Evolutionary conservation across 2,113 vertebrate genomes (phyloP), one percentile per base, ranked within the genome.

Genomic region (Panurus biarmicus): DNA sequence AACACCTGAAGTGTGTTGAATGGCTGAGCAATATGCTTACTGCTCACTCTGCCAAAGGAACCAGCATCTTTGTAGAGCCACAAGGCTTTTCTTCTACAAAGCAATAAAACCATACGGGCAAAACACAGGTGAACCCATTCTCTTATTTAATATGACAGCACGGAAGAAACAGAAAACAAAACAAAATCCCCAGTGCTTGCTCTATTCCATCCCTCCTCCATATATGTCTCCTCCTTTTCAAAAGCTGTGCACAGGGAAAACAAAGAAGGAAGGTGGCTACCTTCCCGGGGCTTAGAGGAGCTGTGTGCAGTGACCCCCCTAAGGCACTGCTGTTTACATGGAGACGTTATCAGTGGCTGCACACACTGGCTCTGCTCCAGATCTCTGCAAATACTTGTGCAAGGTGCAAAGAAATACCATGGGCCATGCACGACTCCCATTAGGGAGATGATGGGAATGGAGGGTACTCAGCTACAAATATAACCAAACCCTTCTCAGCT

Each of bases 121-220:
- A 86, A 90, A 88, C 40, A 64, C 0, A 0, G 7, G 33, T 61
- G 23, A 92, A 83, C 14, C 86, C 31, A 48, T 93, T 80, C 16
- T 56, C 61, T 57, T 65, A 31, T 75, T 89, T 85, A 64, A 60
- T 35, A 53, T 51, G 54, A 50, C 75, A 90, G 45, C 62, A 83
- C 35, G 35, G 70, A 91, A 93, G 48, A 91, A 91, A 75, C 7
- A 54, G 67, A 80, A 94, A 94, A 83, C 23, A 42, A 53, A 89
- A 84, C 35, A 85, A 81, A 89, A 72, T 45, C 42, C n/a, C 40
- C 31, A 71, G 1, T 20, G 47, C 67, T 31, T 75, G 31, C 23
- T 85, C 66, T 40, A 40, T 76, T 42, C 25, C 31, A 76, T 54
- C 36, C 48, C 25, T 87, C 31, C 28, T 87, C 54, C 44, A 20